Base-by-base conservation (phyloP, 2,888 invertebrate species). In the Caenorhabditis virilis region DNA sequence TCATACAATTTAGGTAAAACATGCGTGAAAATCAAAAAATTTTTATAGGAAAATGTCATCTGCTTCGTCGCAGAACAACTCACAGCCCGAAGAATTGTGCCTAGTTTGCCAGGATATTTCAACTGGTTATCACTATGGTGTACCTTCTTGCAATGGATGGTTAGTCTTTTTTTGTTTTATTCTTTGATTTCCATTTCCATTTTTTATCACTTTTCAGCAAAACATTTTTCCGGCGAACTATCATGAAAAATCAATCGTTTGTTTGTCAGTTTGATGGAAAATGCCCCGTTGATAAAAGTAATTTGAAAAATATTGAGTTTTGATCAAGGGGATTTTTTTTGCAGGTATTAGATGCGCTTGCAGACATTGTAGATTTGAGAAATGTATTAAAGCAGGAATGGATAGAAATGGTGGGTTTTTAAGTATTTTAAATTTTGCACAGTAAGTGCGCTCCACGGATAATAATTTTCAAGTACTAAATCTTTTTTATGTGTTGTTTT, bases 181-280 rank as follows among this genome's bases (percentile, higher is more conserved):
- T n/a, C n/a, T n/a, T n/a, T n/a, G n/a, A n/a, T n/a, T n/a, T n/a
- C n/a, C n/a, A n/a, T n/a, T 53, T 38, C 27, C 26, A 20, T 11
- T 9, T 1, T 16, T 1, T 27, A 26, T 30, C 5, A 20, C n/a
- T 27, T 73, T 78, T 54, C 61, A 78, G 81, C 54, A 81, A 81
- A 63, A 81, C 76, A 18, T 80, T 80, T 58, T 80, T 80, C 60
- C 78, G 80, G 0, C 66, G 82, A 51, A 82, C 82, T 18, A 79
- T 82, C 26, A 82, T 82, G 82, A 82, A 82, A 58, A 77, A 78
- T 49, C 82, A 82, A 56, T 71, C 70, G n/a, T 82, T 82, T 57
- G 46, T 48, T 2, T 82, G 82, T 45, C 82, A 82, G 39, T 74
- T 67, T 42, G 64, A 76, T 9, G 69, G 73, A n/a, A 75, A 77